Conservation (phyloP, 2,888 invertebrate species). For the Germaria angustata region DNA sequence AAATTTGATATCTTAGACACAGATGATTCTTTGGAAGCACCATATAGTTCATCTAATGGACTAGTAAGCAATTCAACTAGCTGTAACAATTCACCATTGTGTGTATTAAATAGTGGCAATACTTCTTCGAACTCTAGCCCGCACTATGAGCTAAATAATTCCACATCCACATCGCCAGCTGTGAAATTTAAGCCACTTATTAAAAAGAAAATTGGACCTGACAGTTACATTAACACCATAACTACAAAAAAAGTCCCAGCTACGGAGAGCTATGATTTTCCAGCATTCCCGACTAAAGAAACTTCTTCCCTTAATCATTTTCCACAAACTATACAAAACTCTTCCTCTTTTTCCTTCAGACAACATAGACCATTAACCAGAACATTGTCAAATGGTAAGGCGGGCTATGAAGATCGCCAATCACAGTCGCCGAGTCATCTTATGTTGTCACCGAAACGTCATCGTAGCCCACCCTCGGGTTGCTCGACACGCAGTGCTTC, state of each 20-base stretch:
- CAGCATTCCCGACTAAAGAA: conserved; percentile 75
- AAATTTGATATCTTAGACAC: conserved; percentile 92
- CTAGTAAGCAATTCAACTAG: conserved; percentile 76
- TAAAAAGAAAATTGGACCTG: conserved; percentile 86
- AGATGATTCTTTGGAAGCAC: conserved; percentile 82
- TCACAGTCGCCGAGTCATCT: conserved; percentile 72
- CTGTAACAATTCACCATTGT: conserved; percentile 74
- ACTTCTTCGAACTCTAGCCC: conserved; percentile 68
- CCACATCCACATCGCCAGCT: conserved; percentile 66
- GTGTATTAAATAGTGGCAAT: conserved; percentile 67
- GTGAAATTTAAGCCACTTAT: conserved; percentile 83
- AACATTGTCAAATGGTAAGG: conserved; percentile 83
- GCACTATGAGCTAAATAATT: conserved; percentile 67
- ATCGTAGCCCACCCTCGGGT: conserved; percentile 79
- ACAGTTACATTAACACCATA: conserved; percentile 86
- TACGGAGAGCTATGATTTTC: conserved; percentile 77
- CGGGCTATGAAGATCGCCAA: conserved; percentile 71
- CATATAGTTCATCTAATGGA: conserved; percentile 70
- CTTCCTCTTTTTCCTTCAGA: conserved; percentile 68
- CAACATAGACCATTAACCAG: conserved; percentile 86
- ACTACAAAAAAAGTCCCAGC: conserved; percentile 79
- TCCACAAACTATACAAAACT: conserved; percentile 59
- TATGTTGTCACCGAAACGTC: conserved; percentile 75
- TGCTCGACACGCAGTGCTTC: conserved; percentile 80
- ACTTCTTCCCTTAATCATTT: conserved; percentile 46